A percentile compares a stretch with the other conserved stretches of the same genome.
phyloP scores from a whole-genome alignment of 2,888 invertebrate species.

The Mystacides longicornis region DNA sequence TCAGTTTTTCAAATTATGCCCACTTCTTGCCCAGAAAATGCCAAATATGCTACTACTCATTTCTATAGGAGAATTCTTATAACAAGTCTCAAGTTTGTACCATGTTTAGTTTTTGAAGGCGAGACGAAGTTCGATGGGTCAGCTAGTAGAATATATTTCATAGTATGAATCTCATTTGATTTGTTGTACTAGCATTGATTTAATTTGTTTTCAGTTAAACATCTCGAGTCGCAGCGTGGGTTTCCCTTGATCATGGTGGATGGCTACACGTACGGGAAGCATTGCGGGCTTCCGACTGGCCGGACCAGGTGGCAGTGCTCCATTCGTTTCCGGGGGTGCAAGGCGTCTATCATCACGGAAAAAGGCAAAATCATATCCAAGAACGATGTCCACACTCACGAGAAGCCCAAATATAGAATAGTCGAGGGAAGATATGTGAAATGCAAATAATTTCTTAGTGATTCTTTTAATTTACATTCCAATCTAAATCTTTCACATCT shows the following conservation, averaged over 20 bases:
- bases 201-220: not conserved
- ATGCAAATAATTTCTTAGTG: not conserved
- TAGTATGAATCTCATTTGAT: not conserved
- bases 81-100: no score
- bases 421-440: not conserved
- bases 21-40: no score
- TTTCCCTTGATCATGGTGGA: slow-evolving; percentile 27
- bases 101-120: no score
- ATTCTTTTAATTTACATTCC: not conserved
- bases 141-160: not conserved
- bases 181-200: not conserved
- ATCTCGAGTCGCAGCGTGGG: not conserved
- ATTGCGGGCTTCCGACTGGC: slow-evolving; percentile 27
- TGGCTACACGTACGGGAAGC: slow-evolving; percentile 30
- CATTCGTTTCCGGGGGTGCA: slow-evolving; percentile 21
- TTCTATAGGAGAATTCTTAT: no score
- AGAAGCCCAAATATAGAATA: not conserved
- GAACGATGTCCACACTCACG: not conserved
- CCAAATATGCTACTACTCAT: no score
- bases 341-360: not conserved
- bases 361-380: not conserved
- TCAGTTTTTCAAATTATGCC: no score
- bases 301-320: slow-evolving; percentile 30
- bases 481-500: not conserved
- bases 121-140: no score